Percentiles rank a stretch among this genome's conserved stretches.
Conservation (phyloP, 2,113 vertebrate species). For the Philantomba maxwellii region DNA sequence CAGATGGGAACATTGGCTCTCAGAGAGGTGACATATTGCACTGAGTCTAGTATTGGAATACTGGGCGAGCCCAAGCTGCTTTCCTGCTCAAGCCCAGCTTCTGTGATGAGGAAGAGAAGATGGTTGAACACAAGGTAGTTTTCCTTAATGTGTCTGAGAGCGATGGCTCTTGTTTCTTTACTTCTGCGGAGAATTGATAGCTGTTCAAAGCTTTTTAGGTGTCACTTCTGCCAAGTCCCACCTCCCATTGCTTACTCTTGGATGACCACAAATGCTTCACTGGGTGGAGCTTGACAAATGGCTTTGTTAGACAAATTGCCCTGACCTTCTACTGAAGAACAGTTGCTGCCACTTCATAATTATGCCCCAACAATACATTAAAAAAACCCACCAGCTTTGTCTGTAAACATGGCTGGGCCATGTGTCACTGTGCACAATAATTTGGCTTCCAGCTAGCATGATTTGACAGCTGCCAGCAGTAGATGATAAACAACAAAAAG, state of each 20-base stretch:
- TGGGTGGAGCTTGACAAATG: not conserved
- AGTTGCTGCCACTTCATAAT: conserved; percentile 45
- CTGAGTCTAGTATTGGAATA: not conserved
- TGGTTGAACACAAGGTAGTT: not conserved
- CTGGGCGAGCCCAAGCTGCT: not conserved
- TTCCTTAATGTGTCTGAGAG: not conserved
- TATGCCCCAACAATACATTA: conserved; percentile 25
- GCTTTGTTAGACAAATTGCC: not conserved
- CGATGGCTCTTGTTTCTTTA: not conserved
- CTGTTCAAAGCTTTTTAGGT: not conserved
- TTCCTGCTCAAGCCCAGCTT: not conserved
- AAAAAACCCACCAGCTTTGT: conserved; percentile 58
- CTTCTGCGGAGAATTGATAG: not conserved
- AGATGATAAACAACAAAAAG: conserved; percentile 60
- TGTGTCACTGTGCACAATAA: conserved; percentile 69
- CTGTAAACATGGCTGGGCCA: conserved; percentile 65
- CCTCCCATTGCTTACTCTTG: not conserved
- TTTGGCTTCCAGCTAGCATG: conserved; percentile 74
- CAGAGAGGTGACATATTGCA: not conserved
- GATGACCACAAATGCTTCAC: not conserved
- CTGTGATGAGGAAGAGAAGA: not conserved
- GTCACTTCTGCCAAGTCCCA: not conserved
- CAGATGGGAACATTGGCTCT: not conserved
- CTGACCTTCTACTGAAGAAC: conserved; percentile 63
- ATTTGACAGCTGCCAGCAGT: conserved; percentile 64